Conservation (phyloP, 2,888 invertebrate genomes). For the Diabrotica balteata region DNA sequence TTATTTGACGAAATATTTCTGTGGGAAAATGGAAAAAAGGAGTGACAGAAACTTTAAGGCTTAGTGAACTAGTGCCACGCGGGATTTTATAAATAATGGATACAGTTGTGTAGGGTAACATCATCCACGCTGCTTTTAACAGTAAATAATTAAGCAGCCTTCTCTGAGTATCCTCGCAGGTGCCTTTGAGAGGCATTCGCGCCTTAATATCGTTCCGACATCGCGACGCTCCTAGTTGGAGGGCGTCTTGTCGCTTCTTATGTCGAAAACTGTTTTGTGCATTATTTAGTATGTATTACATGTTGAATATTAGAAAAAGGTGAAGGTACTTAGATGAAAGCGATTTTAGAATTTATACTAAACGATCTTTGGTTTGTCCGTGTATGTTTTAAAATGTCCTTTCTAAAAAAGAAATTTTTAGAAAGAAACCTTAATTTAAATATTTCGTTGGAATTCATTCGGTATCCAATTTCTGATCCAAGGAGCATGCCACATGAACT, state of each 20-base stretch:
- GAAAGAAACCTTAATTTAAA: too few relatives aligned
- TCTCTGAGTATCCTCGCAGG: constrained; percentile 57
- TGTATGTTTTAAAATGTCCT: too few relatives aligned
- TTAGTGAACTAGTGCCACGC: constrained; percentile 49
- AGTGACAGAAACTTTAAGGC: constrained; percentile 42
- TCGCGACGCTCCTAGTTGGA: constrained; percentile 21
- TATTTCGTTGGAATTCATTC: too few relatives aligned
- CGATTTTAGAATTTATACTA: too few relatives aligned
- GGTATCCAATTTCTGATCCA: too few relatives aligned
- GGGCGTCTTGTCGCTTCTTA: constrained; percentile 6
- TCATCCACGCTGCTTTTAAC: constrained; percentile 56
- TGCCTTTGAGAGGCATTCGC: constrained; percentile 51
- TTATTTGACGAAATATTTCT: too few relatives aligned
- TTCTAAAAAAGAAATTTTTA: too few relatives aligned
- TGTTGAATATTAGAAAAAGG: constrained; percentile 43
- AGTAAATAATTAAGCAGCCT: constrained; percentile 56
- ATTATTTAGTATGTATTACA: constrained; percentile 53
- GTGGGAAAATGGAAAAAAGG: constrained; percentile 19
- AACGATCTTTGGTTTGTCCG: too few relatives aligned
- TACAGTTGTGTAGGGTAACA: constrained; percentile 53
- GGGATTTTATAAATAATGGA: constrained; percentile 60
- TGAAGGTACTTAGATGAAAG: neutral
- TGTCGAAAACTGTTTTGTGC: constrained; percentile 35
- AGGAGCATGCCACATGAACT: too few relatives aligned
- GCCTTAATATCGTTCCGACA: constrained; percentile 41